Conservation (phyloP, 1,140 invertebrate genomes). For the Drosophila cardini region DNA sequence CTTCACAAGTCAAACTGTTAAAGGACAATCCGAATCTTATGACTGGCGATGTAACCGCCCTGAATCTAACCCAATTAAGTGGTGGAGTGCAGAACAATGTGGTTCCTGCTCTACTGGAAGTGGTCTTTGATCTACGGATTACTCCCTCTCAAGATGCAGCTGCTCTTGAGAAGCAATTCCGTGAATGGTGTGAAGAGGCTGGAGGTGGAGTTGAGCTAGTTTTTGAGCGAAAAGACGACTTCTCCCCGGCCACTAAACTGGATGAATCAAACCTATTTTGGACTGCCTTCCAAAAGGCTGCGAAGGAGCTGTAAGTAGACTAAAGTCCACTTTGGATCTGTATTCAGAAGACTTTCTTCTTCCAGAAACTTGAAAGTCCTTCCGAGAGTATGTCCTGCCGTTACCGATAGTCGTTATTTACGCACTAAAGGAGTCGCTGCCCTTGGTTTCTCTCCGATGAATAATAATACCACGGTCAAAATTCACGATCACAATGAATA, state of each 20-base stretch:
- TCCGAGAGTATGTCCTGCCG: constrained; percentile 90
- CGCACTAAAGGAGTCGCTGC: constrained; percentile 85
- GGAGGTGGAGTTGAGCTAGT: constrained; percentile 91
- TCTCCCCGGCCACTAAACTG: constrained; percentile 88
- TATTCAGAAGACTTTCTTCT: neutral
- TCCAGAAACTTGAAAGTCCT: constrained; percentile 86
- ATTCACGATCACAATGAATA: constrained; percentile 92
- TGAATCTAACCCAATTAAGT: constrained; percentile 93
- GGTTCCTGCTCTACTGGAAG: constrained; percentile 91
- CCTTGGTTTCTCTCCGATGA: constrained; percentile 91
- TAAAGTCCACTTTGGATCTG: too few species aligned
- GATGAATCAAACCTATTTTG: constrained; percentile 91
- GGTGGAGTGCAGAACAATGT: constrained; percentile 97
- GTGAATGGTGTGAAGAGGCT: constrained; percentile 92
- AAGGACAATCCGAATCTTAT: constrained; percentile 86
- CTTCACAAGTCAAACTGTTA: constrained; percentile 89
- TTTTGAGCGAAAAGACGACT: constrained; percentile 89
- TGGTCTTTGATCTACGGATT: constrained; percentile 92
- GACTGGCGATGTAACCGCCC: constrained; percentile 93
- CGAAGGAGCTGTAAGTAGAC: constrained; percentile 86
- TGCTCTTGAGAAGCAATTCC: constrained; percentile 88
- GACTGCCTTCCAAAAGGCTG: constrained; percentile 89
- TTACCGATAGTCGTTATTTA: constrained; percentile 91
- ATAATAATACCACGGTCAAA: constrained; percentile 88
- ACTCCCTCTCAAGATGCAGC: constrained; percentile 87